Base-by-base conservation (phyloP, 2,888 invertebrate genomes). In the Dioctria rufipes region DNA sequence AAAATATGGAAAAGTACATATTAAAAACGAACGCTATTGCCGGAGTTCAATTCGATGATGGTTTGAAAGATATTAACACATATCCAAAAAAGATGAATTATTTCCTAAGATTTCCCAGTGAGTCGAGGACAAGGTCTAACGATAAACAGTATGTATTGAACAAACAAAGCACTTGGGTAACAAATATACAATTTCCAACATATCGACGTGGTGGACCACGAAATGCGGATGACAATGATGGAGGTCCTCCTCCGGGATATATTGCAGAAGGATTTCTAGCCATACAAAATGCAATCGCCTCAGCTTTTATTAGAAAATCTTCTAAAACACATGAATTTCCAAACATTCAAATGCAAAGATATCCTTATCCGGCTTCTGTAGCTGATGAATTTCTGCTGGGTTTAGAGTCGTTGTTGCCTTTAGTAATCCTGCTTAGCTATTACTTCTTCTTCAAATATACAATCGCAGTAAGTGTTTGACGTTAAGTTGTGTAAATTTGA, bases 391-490 rank as follows among this genome's bases (percentile, higher is more conserved):
- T 95, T 92, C 0, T 86, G 95, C 58, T 42, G 13, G 3, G 39
- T 8, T 13, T 58, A 37, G 91, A 93, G 86, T 87, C 90, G 6
- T 90, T 94, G 83, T 90, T 96, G 40, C 93, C 96, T 0, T 88
- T 95, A 83, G 92, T 96, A 49, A 89, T 96, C 25, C 90, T 95
- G 88, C 89, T 96, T 39, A 94, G 95, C 84, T 96, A 94, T 86
- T 92, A 94, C 80, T 95, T 95, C 86, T 92, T 94, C 0, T 93
- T 93, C 63, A 92, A 95, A 40, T 94, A 94, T 84, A 93, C 94
- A 40, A 92, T 94, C 8, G 93, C 94, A 84, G 87, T 87, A 69
- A 81, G 83, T 13, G 1, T 2, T 8, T 25, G 0, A 54, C 65
- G 25, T 25, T 25, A 25, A 25, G 25, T 25, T 25, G 25, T 25